A percentile compares a stretch with the other conserved stretches of the same genome.
phyloP scores from a whole-genome alignment of 53 echinoderm and acorn worm species.

The Astropecten irregularis region DNA sequence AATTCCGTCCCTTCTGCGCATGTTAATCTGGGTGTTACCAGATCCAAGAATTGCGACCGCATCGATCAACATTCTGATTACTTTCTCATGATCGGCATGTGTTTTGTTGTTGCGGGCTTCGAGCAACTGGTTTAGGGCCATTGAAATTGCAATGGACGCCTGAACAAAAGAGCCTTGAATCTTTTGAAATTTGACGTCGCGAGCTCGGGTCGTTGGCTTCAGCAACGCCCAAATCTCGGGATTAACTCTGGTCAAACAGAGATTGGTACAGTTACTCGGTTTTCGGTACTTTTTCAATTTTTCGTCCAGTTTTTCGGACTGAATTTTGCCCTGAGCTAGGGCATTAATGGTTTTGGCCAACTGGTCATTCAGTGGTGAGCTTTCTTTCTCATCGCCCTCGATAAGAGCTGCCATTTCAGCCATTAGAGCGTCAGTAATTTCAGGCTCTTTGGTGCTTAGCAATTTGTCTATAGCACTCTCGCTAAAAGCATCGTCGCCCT shows the following conservation, averaged over 20 bases:
- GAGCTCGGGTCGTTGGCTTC: not conserved
- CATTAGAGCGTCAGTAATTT: not conserved
- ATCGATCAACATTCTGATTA: not conserved
- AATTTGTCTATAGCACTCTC: not conserved
- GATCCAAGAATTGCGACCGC: conserved; percentile 21
- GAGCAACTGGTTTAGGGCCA: not conserved
- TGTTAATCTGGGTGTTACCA: conserved; percentile 14
- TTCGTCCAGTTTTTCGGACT: not conserved
- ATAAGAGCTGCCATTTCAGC: conserved; percentile 23
- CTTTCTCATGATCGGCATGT: not conserved
- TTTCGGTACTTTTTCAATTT: not conserved
- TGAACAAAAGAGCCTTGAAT: not conserved
- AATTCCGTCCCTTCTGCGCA: conserved; percentile 6
- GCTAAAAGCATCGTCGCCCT: not conserved
- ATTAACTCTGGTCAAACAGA: not conserved
- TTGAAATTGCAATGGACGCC: not conserved
- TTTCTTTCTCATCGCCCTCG: not conserved
- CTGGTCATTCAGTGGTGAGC: not conserved
- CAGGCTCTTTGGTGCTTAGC: not conserved
- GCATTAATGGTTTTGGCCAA: not conserved
- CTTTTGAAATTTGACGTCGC: conserved; percentile 29
- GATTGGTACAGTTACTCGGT: not conserved
- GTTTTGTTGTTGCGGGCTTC: not conserved
- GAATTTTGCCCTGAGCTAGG: not conserved
- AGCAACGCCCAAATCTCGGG: conserved; percentile 19